phyloP scores from a whole-genome alignment of 2,888 invertebrate species.

The Nemotelus pantherinus region DNA sequence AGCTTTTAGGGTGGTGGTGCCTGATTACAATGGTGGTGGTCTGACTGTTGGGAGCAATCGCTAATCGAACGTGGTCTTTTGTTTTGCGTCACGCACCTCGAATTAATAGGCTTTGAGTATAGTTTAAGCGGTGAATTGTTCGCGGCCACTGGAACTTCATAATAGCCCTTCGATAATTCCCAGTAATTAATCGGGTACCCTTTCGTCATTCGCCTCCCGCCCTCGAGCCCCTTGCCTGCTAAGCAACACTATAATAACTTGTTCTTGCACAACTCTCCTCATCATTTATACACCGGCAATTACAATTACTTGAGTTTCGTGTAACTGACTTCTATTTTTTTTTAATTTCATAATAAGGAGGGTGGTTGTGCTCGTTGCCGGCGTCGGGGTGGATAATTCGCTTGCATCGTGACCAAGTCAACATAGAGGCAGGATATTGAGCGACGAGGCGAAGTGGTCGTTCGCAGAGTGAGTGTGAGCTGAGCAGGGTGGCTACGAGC shows the following conservation, averaged over 20 bases:
- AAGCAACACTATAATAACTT: conserved; percentile 26
- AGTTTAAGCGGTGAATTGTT: conserved; percentile 47
- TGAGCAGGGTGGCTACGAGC: background rate
- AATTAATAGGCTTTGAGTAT: conserved; percentile 52
- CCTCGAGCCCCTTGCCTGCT: conserved; percentile 15
- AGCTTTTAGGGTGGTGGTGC: background rate
- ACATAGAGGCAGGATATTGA: background rate
- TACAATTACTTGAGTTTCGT: conserved; percentile 53
- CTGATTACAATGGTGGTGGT: background rate
- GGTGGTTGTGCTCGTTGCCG: conserved; percentile 26
- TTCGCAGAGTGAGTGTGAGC: background rate
- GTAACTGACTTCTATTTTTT: conserved; percentile 43
- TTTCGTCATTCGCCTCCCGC: conserved; percentile 48
- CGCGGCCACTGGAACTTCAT: conserved; percentile 49
- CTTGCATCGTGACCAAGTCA: conserved; percentile 38
- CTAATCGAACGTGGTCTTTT: conserved; percentile 54
- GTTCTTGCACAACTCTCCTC: conserved; percentile 31
- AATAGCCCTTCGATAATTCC: conserved; percentile 54
- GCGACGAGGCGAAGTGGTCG: conserved; percentile 12
- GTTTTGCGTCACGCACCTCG: conserved; percentile 54
- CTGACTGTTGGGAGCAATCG: conserved; percentile 45
- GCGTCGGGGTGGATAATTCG: conserved; percentile 26
- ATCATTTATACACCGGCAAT: conserved; percentile 39
- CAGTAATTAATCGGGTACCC: conserved; percentile 55
- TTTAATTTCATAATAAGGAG: conserved; percentile 42